Conservation (phyloP, 2,113 vertebrate genomes). For the Butorides virescens region DNA sequence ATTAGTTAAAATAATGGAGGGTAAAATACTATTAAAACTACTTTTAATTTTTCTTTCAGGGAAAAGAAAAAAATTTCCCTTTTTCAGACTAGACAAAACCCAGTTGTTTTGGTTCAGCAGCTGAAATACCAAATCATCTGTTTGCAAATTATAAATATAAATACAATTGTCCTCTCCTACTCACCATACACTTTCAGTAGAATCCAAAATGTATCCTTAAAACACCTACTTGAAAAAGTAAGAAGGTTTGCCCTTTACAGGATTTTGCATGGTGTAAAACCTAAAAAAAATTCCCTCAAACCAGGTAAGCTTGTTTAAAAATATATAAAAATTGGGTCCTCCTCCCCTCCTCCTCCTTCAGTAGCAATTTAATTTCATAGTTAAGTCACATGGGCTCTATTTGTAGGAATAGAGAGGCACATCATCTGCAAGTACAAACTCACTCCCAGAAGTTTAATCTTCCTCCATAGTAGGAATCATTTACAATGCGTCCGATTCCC, state of each 20-base stretch:
- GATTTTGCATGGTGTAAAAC: background rate
- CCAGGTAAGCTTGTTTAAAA: background rate
- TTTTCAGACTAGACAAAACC: background rate
- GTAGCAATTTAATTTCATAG: background rate
- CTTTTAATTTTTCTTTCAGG: background rate
- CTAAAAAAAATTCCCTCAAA: background rate
- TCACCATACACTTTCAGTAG: background rate
- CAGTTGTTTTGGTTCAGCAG: background rate
- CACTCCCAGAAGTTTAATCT: conserved; percentile 89
- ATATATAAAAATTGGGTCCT: background rate
- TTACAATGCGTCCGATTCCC: conserved; percentile 77
- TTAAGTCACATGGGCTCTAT: background rate
- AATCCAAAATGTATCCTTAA: background rate
- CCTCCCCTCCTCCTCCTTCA: background rate
- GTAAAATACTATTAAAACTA: background rate
- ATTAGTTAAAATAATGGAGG: background rate
- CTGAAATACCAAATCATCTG: background rate
- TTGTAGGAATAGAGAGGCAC: background rate
- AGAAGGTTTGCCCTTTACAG: background rate
- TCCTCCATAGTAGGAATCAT: conserved; percentile 80
- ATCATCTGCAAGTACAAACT: conserved; percentile 64
- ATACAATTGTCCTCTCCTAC: background rate
- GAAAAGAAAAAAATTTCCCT: background rate
- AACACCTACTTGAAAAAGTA: background rate
- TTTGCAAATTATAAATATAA: background rate